Conservation (phyloP, 2,888 invertebrate species). For the Drosophila demipolita region DNA sequence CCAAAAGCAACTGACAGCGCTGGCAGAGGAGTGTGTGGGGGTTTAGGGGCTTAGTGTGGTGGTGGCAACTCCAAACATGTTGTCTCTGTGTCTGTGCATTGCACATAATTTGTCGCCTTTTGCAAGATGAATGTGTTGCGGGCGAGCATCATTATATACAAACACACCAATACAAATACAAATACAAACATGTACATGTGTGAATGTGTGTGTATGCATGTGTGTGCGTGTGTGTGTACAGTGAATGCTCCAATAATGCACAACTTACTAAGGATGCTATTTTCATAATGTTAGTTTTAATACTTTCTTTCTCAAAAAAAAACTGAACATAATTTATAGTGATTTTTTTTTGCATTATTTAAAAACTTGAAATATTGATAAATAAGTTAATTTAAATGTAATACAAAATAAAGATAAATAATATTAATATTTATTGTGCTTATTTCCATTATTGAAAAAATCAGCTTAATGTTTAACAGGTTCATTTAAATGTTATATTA, state of each 20-base stretch:
- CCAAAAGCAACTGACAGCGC: conserved; percentile 24
- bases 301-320: not conserved
- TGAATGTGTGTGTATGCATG: not conserved
- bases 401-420: not conserved
- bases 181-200: not conserved
- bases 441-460: not conserved
- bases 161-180: conserved; percentile 13
- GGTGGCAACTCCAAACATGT: conserved; percentile 53
- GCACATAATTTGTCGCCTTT: conserved; percentile 80
- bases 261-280: not conserved
- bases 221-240: conserved; percentile 2
- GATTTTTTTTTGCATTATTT: not conserved
- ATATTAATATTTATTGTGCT: not conserved
- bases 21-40: not conserved
- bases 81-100: conserved; percentile 71
- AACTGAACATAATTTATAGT: not conserved
- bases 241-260: not conserved
- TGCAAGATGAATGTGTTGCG: conserved; percentile 77
- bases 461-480: not conserved
- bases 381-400: not conserved
- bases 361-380: not conserved
- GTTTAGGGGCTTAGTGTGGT: too few species aligned
- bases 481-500: not conserved
- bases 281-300: too few species aligned
- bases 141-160: conserved; percentile 52